Base-by-base conservation (phyloP, 1,140 invertebrate genomes). In the Zaprionus gabonicus region DNA sequence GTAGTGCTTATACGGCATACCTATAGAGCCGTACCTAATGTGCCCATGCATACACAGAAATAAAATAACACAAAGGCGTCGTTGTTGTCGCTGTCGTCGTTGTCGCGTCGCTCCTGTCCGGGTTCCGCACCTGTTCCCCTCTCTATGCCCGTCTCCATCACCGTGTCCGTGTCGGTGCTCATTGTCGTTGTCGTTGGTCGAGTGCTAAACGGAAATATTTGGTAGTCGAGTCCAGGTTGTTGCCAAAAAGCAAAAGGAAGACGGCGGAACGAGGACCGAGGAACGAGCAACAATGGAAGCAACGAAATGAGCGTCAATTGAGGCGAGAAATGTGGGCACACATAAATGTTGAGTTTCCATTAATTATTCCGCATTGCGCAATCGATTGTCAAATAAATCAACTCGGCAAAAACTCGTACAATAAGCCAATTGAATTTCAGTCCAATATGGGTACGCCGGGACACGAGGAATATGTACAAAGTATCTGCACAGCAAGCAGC, bases 131-230 rank as follows among this genome's bases (percentile, higher is more conserved):
- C 72, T 36, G 46, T 4, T 3, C 36, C 38, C 51, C 25, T n/a
- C 15, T 13, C 65, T 60, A 57, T 65, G 58, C 68, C 75, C 63
- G 71, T 76, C 76, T 55, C 73, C 53, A 34, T 20, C 20, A 20
- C 20, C 20, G 20, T 57, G 38, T 65, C 57, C 63, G 31, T 62
- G 36, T 68, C 31, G 55, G 31, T 65, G 25, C 53, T 65, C 65
- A 17, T 34, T 66, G 31, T 53, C 74, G 49, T 76, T 62, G 68
- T 65, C 70, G 58, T 64, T 68, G 69, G 38, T 71, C 74, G 71
- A 80, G 80, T 75, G 80, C 62, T 74, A 78, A 87, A 79, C 84
- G 84, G 84, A 87, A 84, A 90, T 87, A 87, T 88, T 87, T 88
- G 65, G 78, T 67, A 86, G 41, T 46, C 41, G 82, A 34, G 31